A percentile compares a stretch with the other conserved stretches of the same genome.
Evolutionary conservation across 1,140 invertebrate species (phyloP).

Genomic region (Rhysida immarginata): DNA sequence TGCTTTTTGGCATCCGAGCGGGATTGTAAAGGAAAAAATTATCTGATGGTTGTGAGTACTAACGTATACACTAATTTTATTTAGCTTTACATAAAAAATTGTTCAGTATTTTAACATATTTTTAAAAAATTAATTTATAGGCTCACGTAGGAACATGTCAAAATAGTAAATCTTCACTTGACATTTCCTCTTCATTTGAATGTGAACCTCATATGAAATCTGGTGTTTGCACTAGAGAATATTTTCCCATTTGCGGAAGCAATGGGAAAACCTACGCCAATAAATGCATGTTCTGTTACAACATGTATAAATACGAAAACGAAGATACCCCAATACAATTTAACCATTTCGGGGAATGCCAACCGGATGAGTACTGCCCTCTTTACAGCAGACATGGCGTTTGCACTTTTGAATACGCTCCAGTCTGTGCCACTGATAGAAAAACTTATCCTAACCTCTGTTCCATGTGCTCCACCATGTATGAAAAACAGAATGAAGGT

Average conservation of each 20-base stretch:
- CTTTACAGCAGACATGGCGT: slow-evolving; percentile 21
- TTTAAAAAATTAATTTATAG: too few species aligned
- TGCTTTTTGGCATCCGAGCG: too few species aligned
- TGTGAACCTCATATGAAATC: background rate
- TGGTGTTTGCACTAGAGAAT: background rate
- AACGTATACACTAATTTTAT: too few species aligned
- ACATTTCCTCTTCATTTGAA: too few species aligned
- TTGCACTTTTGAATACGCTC: slow-evolving; percentile 59
- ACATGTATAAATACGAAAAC: background rate
- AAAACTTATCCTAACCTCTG: slow-evolving; percentile 45
- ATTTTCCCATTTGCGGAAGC: background rate
- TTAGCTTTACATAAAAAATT: too few species aligned
- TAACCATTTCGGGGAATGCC: background rate
- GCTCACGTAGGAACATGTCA: too few species aligned
- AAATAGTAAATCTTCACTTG: too few species aligned
- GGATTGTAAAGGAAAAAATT: too few species aligned
- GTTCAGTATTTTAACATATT: too few species aligned
- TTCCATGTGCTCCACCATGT: slow-evolving; percentile 37
- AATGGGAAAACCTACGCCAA: background rate
- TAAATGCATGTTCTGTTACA: background rate
- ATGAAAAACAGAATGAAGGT: slow-evolving; percentile 28
- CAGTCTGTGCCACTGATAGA: slow-evolving; percentile 49
- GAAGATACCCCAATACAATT: background rate
- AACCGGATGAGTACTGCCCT: background rate
- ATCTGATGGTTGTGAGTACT: too few species aligned